phyloP scores from a whole-genome alignment of 2,888 invertebrate genomes.

The Eremobia ochroleuca region DNA sequence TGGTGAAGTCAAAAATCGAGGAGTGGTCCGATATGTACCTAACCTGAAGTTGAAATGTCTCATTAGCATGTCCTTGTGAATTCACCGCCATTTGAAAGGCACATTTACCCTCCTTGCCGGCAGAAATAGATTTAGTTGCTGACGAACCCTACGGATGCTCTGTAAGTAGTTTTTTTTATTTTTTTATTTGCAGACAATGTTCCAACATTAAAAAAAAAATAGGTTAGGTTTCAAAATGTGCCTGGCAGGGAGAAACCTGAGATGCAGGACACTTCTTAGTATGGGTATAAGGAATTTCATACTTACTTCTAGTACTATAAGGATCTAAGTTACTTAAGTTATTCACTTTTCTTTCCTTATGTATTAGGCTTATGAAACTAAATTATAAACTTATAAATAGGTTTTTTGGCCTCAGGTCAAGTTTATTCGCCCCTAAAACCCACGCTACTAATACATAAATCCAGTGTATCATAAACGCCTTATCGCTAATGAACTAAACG shows the following conservation, averaged over 20 bases:
- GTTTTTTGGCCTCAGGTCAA: not conserved
- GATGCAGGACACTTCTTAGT: not conserved
- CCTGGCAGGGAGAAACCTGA: not conserved
- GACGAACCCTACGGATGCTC: not conserved
- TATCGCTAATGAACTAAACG: slow-evolving; percentile 7
- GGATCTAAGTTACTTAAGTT: not conserved
- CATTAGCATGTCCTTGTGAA: not conserved
- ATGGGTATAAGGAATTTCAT: not conserved
- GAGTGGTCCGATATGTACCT: not conserved
- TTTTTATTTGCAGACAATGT: not conserved
- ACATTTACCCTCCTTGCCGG: not conserved
- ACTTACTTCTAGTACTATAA: not conserved
- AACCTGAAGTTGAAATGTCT: not conserved
- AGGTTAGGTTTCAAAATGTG: not conserved
- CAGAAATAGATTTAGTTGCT: not conserved
- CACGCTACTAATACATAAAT: not conserved
- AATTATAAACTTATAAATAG: not conserved
- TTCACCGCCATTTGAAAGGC: not conserved
- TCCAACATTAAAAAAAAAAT: not conserved
- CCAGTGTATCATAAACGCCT: not conserved
- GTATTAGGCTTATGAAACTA: not conserved
- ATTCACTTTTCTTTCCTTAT: not conserved
- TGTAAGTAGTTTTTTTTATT: not conserved
- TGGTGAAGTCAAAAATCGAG: not conserved
- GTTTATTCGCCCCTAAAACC: not conserved